These are phyloP conservation scores for Mallotus villosus DNA, from an alignment of 2,797 vertebrate genomes.

Conservation along the genomic window DNA sequence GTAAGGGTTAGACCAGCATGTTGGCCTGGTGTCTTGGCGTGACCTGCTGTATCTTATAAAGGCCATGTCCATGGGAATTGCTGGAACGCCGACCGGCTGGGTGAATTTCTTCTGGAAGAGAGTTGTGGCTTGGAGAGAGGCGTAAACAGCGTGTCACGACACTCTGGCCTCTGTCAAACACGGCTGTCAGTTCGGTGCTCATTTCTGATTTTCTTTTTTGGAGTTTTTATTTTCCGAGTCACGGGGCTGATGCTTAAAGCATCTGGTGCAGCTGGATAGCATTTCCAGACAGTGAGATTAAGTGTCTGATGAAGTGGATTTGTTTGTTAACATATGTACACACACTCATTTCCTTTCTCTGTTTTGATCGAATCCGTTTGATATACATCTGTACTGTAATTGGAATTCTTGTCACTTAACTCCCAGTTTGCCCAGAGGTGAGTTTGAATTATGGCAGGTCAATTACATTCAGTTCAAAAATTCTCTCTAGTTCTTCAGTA, in stretches of 20 bases:
- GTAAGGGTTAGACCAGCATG: not conserved
- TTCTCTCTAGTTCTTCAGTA: no score
- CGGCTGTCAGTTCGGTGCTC: constrained; percentile 24
- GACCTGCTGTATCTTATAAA: constrained; percentile 8
- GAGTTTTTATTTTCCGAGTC: constrained; percentile 25
- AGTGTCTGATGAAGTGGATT: constrained; percentile 10
- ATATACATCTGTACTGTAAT: constrained; percentile 1
- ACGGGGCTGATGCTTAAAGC: constrained; percentile 16
- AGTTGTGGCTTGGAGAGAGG: constrained; percentile 15
- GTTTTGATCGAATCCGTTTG: not conserved
- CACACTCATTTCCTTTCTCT: constrained; percentile 36
- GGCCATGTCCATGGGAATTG: constrained; percentile 1
- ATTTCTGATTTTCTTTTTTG: not conserved
- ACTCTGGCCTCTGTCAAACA: constrained; percentile 9
- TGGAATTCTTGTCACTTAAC: constrained; percentile 9
- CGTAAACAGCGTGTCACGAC: constrained; percentile 10
- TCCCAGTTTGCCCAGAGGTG: constrained; percentile 28
- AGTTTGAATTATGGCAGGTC: constrained; percentile 12
- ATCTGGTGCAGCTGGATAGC: constrained; percentile 50
- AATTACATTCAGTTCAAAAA: not conserved
- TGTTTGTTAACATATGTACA: constrained; percentile 11
- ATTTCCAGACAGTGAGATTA: constrained; percentile 23
- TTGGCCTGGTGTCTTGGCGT: constrained; percentile 7
- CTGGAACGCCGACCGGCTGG: constrained; percentile 22
- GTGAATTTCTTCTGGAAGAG: constrained; percentile 35